These are phyloP conservation scores for Zaprionus africanus DNA, from an alignment of 1,140 invertebrate species.

Conservation along the genomic window DNA sequence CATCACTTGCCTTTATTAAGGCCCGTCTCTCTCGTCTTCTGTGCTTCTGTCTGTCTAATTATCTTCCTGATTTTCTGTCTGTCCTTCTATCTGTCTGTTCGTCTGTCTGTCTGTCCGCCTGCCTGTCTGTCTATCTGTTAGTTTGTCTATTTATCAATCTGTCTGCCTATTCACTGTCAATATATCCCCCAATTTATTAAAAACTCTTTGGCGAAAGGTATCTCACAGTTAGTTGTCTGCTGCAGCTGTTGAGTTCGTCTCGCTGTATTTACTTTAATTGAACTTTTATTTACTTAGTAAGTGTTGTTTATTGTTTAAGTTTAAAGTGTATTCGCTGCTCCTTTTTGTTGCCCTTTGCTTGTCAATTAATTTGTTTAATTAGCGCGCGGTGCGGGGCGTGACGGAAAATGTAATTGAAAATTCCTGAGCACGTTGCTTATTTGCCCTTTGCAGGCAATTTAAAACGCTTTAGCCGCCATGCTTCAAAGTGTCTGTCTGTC, in stretches of 20 bases:
- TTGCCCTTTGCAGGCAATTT: conserved; percentile 57
- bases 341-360: conserved; percentile 3
- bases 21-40: too few species aligned
- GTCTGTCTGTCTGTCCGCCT: too few species aligned
- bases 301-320: neutral
- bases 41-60: too few species aligned
- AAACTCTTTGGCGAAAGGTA: too few species aligned
- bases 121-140: too few species aligned
- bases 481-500: neutral
- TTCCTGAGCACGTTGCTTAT: conserved; percentile 31
- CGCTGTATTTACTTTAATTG: neutral
- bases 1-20: too few species aligned
- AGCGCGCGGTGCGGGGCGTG: neutral
- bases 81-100: too few species aligned
- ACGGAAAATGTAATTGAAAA: conserved; percentile 22
- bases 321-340: neutral
- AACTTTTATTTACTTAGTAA: neutral
- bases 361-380: conserved; percentile 34
- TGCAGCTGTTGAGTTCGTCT: neutral
- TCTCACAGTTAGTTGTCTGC: too few species aligned
- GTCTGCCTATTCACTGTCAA: too few species aligned
- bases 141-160: too few species aligned
- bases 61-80: too few species aligned
- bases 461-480: conserved; percentile 42
- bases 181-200: too few species aligned